These are phyloP conservation scores for Vanacampus margaritifer DNA, from an alignment of 2,113 vertebrate species.

Conservation along the genomic window DNA sequence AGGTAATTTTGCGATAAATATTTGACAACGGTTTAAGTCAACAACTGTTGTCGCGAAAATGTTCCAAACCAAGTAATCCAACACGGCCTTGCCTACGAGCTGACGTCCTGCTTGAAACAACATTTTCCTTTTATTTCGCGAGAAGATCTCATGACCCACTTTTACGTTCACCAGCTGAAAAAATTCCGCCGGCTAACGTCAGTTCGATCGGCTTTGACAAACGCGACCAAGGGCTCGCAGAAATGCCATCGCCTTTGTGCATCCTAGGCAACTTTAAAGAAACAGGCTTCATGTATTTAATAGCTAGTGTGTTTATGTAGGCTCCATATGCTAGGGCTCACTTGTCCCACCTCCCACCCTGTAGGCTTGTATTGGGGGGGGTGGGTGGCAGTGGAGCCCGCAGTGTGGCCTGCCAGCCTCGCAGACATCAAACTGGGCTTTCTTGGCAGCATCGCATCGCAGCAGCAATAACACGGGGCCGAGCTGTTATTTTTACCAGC, in stretches of 20 bases:
- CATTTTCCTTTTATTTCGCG: slow-evolving; percentile 21
- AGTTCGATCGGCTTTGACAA: slow-evolving; percentile 19
- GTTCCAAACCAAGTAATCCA: slow-evolving; percentile 52
- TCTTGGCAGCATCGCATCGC: slow-evolving; percentile 45
- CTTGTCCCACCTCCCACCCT: slow-evolving; percentile 26
- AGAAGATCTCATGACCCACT: slow-evolving; percentile 53
- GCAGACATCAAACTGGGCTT: slow-evolving; percentile 52
- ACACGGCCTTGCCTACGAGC: slow-evolving; percentile 59
- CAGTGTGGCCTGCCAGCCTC: slow-evolving; percentile 45
- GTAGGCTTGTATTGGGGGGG: slow-evolving; percentile 43
- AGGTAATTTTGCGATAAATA: no score
- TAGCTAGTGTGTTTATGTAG: slow-evolving; percentile 49
- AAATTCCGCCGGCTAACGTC: not conserved
- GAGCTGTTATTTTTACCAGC: slow-evolving; percentile 63
- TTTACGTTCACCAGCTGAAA: slow-evolving; percentile 44
- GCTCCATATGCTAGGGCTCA: slow-evolving; percentile 34
- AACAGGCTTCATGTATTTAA: slow-evolving; percentile 17
- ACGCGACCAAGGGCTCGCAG: slow-evolving; percentile 2
- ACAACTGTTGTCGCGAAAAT: slow-evolving; percentile 11
- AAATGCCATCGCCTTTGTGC: slow-evolving; percentile 14
- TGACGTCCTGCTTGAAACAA: slow-evolving; percentile 41
- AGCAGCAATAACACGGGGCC: slow-evolving; percentile 56
- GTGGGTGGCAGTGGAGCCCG: slow-evolving; percentile 70
- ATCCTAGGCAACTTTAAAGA: not conserved
- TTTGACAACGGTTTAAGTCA: not conserved